Evolutionary conservation across 2,113 vertebrate species (phyloP), one percentile per base, ranked within the genome.

Genomic region (Rhinichthys klamathensis): DNA sequence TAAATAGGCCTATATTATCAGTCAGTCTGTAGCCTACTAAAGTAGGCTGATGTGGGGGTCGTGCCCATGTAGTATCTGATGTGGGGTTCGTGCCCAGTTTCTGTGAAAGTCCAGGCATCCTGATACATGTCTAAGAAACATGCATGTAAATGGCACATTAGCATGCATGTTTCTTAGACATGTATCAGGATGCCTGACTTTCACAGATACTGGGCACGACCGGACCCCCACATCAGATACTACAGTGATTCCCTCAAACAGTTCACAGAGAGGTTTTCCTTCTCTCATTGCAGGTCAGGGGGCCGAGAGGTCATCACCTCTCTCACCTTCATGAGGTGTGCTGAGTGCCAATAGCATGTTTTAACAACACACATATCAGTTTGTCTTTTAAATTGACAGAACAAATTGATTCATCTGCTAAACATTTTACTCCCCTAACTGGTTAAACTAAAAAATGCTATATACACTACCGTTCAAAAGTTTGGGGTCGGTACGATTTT

Each of bases 261-360:
- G 78, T 84, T 76, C 58, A 84, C 49, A 61, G 61, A 76, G 67
- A 78, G 38, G 27, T 49, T 78, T 73, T n/a, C 21, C 70, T 30
- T 86, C 27, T 85, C 86, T 54, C 49, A 23, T 61, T 78, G 38
- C 79, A 82, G 79, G 30, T 78, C 63, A 74, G 27, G 12, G 25
- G 63, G 16, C 49, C 27, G 11, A 70, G 9, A 72, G 70, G 25
- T 82, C 61, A 51, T 76, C n/a, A 23, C 16, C 51, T 81, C 56
- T 21, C 46, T 54, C 67, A 35, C 25, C 56, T 82, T 49, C 13
- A 35, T 41, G 73, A 69, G 12, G 41, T 75, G 23, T 69, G 69
- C 46, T 75, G 30, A 79, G 27, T 10, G 35, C 35, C 23, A 60
- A 13, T 23, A 56, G 27, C 16, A 44, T 18, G n/a, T 23, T 25